Evolutionary conservation across 2,113 vertebrate species (phyloP), one percentile per base, ranked within the genome.

Genomic region (Oophaga pumilio): DNA sequence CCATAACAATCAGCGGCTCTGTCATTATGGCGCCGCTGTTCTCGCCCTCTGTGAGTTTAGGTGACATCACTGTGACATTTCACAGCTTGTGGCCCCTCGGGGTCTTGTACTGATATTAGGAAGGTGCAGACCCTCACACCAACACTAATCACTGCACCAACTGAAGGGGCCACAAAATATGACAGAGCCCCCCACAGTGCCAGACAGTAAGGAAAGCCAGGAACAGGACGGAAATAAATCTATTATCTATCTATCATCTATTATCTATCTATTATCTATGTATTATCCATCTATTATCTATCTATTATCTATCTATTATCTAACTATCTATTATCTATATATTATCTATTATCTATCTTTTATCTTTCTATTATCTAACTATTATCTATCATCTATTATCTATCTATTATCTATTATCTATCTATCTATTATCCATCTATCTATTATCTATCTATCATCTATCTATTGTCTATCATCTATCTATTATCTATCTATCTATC

Each of bases 241-340:
- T 66, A 1, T 2, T 66, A 66, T 66, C 62, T 66, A 66, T n/a
- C 62, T 22, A 6, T 9, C 12, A 64, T 64, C 62, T 64, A 22
- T n/a, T n/a, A 64, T 64, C 62, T 64, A n/a, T 64, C 62, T 64
- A n/a, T n/a, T 64, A 64, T 64, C 62, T 64, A 64, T 64, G n/a
- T n/a, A n/a, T 8, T 22, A 64, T 64, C 62, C 24, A 24, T 66
- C 62, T 66, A 24, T 24, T 2, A 22, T n/a, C 60, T 64, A 64
- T 64, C 60, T 64, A 64, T 64, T 66, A 66, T 66, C 62, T 66
- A 66, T 66, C 22, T n/a, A 7, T 9, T 64, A 22, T 64, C 5
- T 64, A 22, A n/a, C 8, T 66, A n/a, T 66, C 22, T 66, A 66
- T 66, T 24, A 66, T 66, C 22, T 66, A 66, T 66, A 22, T 66